phyloP scores from a whole-genome alignment of 2,888 invertebrate species.

The Tetanocera ferruginea region DNA sequence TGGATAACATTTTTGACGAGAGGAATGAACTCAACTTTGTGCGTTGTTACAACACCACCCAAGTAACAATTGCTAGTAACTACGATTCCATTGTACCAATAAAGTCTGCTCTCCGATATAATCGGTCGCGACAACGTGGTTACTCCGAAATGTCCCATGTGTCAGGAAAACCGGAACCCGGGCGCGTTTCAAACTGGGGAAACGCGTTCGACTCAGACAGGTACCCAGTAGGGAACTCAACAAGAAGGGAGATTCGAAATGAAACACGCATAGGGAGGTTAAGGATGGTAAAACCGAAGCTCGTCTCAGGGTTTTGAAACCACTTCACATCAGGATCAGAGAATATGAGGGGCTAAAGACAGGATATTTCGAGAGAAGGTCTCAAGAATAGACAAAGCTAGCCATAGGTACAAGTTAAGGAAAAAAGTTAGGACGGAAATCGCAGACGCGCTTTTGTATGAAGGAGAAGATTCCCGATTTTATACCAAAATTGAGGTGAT shows the following conservation, averaged over 20 bases:
- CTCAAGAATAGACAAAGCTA: neutral
- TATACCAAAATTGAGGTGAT: neutral
- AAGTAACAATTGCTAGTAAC: too few species aligned
- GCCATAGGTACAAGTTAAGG: neutral
- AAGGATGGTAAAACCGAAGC: too few species aligned
- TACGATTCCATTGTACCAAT: too few species aligned
- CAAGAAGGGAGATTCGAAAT: too few species aligned
- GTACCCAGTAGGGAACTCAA: neutral
- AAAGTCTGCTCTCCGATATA: too few species aligned
- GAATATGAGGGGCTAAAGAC: neutral
- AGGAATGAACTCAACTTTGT: too few species aligned
- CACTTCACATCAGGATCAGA: neutral
- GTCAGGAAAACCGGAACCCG: neutral
- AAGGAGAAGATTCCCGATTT: constrained; percentile 9
- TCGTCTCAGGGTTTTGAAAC: too few species aligned
- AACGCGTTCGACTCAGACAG: neutral
- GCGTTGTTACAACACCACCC: too few species aligned
- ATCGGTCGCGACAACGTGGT: neutral
- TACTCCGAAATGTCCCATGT: neutral
- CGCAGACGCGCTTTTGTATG: neutral
- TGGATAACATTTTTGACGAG: too few species aligned
- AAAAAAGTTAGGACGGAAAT: neutral
- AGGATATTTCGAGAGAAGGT: neutral
- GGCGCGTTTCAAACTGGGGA: neutral
- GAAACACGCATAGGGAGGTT: neutral